Conservation (phyloP, 2,113 vertebrate species). For the Sinocyclocheilus maitianheensis region DNA sequence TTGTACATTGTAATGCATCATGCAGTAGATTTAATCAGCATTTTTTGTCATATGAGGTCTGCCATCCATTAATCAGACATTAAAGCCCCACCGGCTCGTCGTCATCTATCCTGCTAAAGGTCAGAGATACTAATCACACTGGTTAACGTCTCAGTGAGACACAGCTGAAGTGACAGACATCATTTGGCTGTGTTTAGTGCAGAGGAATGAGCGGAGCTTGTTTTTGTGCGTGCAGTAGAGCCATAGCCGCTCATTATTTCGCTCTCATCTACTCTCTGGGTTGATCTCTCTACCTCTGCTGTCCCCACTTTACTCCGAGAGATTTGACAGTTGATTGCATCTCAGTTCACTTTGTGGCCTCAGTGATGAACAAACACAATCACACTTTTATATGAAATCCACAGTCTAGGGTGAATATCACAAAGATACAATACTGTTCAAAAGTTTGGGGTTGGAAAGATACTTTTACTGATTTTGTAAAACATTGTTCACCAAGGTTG, state of each 20-base stretch:
- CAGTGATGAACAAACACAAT: background rate
- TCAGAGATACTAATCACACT: constrained; percentile 52
- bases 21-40: constrained; percentile 7
- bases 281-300: background rate
- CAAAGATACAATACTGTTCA: background rate
- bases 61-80: constrained; percentile 38
- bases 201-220: background rate
- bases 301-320: background rate
- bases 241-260: background rate
- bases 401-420: background rate
- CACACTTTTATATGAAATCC: background rate
- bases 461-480: background rate
- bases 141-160: constrained; percentile 32
- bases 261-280: background rate
- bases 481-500: too few species aligned
- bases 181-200: constrained; percentile 1
- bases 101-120: constrained; percentile 29
- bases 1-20: background rate
- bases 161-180: constrained; percentile 12
- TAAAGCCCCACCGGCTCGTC: constrained; percentile 17
- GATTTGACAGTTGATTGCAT: background rate
- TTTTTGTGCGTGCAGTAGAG: background rate
- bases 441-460: background rate
- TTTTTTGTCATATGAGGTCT: constrained; percentile 15
- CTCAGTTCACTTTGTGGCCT: background rate